Conservation (phyloP, 1,140 invertebrate species). For the Drosophila miranda region DNA sequence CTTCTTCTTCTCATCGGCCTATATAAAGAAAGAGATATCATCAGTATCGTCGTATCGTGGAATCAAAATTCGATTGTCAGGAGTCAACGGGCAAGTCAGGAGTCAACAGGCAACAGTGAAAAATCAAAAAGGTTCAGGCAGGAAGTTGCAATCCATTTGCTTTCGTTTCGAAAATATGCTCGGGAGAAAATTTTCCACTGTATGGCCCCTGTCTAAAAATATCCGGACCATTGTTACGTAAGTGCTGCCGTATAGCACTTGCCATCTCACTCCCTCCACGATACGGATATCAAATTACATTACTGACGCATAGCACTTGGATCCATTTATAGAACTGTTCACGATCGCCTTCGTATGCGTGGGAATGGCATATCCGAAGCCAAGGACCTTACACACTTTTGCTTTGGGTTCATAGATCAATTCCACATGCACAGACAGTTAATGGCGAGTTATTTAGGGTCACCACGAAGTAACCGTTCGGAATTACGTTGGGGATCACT, state of each 20-base stretch:
- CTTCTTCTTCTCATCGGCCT: slow-evolving; percentile 93
- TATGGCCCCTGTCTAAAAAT: slow-evolving; percentile 20
- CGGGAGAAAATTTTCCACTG: slow-evolving; percentile 37
- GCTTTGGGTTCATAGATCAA: no score
- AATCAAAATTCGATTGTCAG: no score
- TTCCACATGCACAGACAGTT: neutral
- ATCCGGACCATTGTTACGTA: slow-evolving; percentile 57
- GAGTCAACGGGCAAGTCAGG: neutral
- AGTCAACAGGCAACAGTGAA: no score
- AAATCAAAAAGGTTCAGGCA: neutral
- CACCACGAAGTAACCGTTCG: slow-evolving; percentile 9
- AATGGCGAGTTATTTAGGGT: slow-evolving; percentile 29
- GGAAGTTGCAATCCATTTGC: neutral
- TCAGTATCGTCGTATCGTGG: neutral
- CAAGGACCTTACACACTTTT: slow-evolving; percentile 4
- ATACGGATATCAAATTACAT: slow-evolving; percentile 62
- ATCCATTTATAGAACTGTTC: slow-evolving; percentile 67
- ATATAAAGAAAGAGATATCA: slow-evolving; percentile 39
- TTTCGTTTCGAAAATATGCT: slow-evolving; percentile 24
- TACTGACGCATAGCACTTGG: slow-evolving; percentile 52
- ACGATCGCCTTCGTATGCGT: neutral
- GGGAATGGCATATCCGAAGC: slow-evolving; percentile 4
- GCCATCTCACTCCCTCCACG: slow-evolving; percentile 44
- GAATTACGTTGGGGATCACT: slow-evolving; percentile 33
- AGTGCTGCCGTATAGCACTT: slow-evolving; percentile 33